Conservation (phyloP, 1,140 invertebrate species). For the Hermetia illucens region DNA sequence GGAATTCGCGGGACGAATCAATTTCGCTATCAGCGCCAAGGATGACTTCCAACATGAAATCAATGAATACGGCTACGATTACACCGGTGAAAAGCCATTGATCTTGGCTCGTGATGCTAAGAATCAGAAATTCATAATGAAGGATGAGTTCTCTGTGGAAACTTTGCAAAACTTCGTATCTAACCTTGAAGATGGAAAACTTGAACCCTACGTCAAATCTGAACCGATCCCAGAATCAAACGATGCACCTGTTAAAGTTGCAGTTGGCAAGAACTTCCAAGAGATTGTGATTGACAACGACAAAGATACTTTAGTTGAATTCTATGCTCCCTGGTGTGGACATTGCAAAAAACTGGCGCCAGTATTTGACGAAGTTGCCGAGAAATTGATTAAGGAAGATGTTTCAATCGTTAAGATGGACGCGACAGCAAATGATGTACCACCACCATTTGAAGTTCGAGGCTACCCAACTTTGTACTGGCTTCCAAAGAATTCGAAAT, state of each 20-base stretch:
- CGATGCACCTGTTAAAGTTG: slow-evolving; percentile 72
- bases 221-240: slow-evolving; percentile 83
- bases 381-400: slow-evolving; percentile 77
- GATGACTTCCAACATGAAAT: slow-evolving; percentile 88
- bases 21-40: slow-evolving; percentile 82
- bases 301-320: slow-evolving; percentile 92
- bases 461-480: slow-evolving; percentile 98
- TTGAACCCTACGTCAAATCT: slow-evolving; percentile 92
- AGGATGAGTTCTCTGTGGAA: slow-evolving; percentile 84
- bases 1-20: slow-evolving; percentile 59
- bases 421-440: slow-evolving; percentile 97
- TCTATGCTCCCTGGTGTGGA: slow-evolving; percentile 98
- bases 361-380: slow-evolving; percentile 85
- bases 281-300: slow-evolving; percentile 82
- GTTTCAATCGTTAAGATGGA: slow-evolving; percentile 95
- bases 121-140: slow-evolving; percentile 82
- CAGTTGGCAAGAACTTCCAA: slow-evolving; percentile 94
- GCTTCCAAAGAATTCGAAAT: slow-evolving; percentile 73
- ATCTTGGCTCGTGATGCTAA: slow-evolving; percentile 67
- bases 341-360: slow-evolving; percentile 96
- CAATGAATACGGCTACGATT: slow-evolving; percentile 86
- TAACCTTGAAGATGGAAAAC: slow-evolving; percentile 63
- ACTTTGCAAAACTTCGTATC: slow-evolving; percentile 78
- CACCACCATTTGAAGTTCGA: slow-evolving; percentile 76
- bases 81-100: slow-evolving; percentile 79